phyloP scores from a whole-genome alignment of 1,140 invertebrate species.

The Drosophila nebulosa region DNA sequence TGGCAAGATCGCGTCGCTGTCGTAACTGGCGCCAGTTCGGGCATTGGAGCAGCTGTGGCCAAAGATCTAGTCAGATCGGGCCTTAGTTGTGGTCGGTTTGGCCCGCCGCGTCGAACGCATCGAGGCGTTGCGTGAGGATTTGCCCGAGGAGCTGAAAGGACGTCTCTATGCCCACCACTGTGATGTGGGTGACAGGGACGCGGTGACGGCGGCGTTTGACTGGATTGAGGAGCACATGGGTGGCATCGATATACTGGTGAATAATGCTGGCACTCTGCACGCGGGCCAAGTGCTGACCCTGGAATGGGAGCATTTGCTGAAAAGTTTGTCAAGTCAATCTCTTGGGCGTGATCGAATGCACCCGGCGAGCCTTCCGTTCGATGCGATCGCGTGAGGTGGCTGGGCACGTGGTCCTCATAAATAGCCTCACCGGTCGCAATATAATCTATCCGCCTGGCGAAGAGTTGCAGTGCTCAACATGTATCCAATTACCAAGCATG shows the following conservation, averaged over 20 bases:
- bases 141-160: constrained; percentile 52
- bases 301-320: constrained; percentile 38
- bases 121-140: constrained; percentile 78
- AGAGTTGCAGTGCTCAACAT: constrained; percentile 49
- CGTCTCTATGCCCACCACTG: constrained; percentile 82
- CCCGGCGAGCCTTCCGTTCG: constrained; percentile 84
- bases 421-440: constrained; percentile 59
- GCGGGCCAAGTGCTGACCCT: constrained; percentile 49
- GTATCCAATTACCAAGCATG: constrained; percentile 84
- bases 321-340: constrained; percentile 86
- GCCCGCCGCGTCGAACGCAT: constrained; percentile 85
- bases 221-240: constrained; percentile 84
- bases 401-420: constrained; percentile 84
- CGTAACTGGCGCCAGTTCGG: constrained; percentile 86
- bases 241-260: constrained; percentile 87
- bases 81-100: constrained; percentile 87
- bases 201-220: constrained; percentile 85
- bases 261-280: constrained; percentile 85
- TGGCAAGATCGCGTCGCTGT: constrained; percentile 84
- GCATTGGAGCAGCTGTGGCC: constrained; percentile 85
- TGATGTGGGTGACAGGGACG: constrained; percentile 85
- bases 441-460: constrained; percentile 46
- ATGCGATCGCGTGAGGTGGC: constrained; percentile 86
- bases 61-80: constrained; percentile 83
- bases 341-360: constrained; percentile 85